Conservation (phyloP, 2,888 invertebrate genomes). For the Cataglyphis livida region DNA sequence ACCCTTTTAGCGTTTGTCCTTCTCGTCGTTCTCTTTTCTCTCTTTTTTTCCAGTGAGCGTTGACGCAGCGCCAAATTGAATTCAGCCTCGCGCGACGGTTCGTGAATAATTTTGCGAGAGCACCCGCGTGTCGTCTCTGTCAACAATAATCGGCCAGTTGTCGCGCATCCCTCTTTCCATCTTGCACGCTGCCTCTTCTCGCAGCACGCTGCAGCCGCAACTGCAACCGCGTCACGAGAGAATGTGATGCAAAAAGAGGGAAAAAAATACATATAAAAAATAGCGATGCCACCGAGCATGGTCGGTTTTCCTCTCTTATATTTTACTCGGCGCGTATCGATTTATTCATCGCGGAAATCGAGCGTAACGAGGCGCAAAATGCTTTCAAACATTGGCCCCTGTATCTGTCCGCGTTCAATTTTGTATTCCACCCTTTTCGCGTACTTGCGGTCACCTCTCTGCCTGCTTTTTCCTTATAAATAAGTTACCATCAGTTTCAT, state of each 20-base stretch:
- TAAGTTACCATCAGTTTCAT: slow-evolving; percentile 30
- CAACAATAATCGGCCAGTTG: slow-evolving; percentile 72
- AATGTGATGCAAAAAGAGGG: neutral
- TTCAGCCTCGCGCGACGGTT: slow-evolving; percentile 52
- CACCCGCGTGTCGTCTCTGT: slow-evolving; percentile 53
- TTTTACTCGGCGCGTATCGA: slow-evolving; percentile 70
- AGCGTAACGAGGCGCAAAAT: slow-evolving; percentile 79
- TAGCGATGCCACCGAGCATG: slow-evolving; percentile 22
- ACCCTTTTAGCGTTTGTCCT: slow-evolving; percentile 22
- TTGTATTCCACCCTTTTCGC: slow-evolving; percentile 50
- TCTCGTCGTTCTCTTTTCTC: slow-evolving; percentile 11
- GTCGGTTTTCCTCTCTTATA: slow-evolving; percentile 42
- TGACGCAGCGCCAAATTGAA: slow-evolving; percentile 54
- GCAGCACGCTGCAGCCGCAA: slow-evolving; percentile 16
- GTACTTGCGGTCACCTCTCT: slow-evolving; percentile 25
- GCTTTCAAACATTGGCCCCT: slow-evolving; percentile 76
- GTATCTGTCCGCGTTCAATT: slow-evolving; percentile 54
- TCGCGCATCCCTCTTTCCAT: slow-evolving; percentile 48
- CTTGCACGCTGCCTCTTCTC: slow-evolving; percentile 43
- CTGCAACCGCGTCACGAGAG: slow-evolving; percentile 38
- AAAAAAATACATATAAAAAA: slow-evolving; percentile 6
- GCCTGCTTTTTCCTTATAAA: slow-evolving; percentile 29
- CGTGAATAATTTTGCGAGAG: slow-evolving; percentile 58
- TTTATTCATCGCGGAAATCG: slow-evolving; percentile 79
- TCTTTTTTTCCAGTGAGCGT: slow-evolving; percentile 15